Percentiles rank a stretch among this genome's conserved stretches.
Evolutionary conservation across 2,888 invertebrate genomes (phyloP).

Genomic region (Andrena dorsata): DNA sequence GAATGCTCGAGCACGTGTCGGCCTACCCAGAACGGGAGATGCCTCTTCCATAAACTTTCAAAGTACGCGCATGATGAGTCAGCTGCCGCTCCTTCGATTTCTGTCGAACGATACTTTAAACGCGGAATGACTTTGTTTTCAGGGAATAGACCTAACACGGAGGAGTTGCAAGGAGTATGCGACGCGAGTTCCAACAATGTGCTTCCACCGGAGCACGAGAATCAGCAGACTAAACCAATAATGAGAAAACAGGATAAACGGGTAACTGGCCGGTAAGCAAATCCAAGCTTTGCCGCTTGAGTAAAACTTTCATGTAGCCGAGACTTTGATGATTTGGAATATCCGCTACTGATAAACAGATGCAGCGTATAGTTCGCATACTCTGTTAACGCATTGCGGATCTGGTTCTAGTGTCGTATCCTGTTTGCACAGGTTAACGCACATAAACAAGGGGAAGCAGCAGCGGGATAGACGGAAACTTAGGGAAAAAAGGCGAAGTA

Average conservation of each 20-base stretch:
- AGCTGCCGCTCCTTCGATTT: neutral
- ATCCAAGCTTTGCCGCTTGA: neutral
- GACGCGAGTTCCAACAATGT: constrained; percentile 76
- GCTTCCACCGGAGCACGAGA: constrained; percentile 76
- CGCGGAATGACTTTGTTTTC: neutral
- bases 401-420: constrained; percentile 78
- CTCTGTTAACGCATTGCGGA: constrained; percentile 69
- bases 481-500: constrained; percentile 87
- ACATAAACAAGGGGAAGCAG: constrained; percentile 86
- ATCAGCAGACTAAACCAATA: constrained; percentile 77
- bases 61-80: constrained; percentile 62
- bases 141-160: constrained; percentile 76
- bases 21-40: constrained; percentile 75
- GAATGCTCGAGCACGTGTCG: constrained; percentile 85
- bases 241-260: constrained; percentile 80
- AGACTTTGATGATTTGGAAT: constrained; percentile 17
- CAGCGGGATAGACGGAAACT: constrained; percentile 87
- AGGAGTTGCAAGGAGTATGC: constrained; percentile 77
- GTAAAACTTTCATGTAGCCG: neutral
- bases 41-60: constrained; percentile 76
- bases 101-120: neutral
- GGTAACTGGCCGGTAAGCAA: constrained; percentile 76
- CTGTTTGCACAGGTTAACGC: constrained; percentile 84
- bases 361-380: constrained; percentile 51
- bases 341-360: constrained; percentile 51